A percentile compares a stretch with the other conserved stretches of the same genome.
These are phyloP conservation scores for Monoplex corrugatus DNA, from an alignment of 2,888 invertebrate species.

Conservation along the genomic window DNA sequence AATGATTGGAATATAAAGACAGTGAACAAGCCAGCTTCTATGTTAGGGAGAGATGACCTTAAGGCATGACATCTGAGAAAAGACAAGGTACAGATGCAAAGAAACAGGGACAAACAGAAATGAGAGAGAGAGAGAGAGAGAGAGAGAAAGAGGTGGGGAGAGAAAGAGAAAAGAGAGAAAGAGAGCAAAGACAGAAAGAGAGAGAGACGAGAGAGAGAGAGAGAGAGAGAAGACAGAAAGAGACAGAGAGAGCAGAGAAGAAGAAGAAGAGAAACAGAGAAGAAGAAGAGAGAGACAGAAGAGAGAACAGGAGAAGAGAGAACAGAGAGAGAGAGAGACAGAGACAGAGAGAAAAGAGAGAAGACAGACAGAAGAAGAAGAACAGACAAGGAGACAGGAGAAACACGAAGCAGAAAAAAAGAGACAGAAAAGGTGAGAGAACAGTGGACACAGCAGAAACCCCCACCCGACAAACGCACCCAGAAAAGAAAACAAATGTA, in stretches of 20 bases:
- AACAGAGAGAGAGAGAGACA: neutral
- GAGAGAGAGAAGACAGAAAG: constrained; percentile 31
- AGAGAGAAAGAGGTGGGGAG: no score
- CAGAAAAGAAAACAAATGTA: neutral
- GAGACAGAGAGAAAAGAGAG: neutral
- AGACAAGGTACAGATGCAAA: no score
- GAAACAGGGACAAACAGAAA: no score
- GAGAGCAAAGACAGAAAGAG: no score
- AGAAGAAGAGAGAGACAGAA: neutral
- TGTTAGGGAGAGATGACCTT: no score
- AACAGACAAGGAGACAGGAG: neutral
- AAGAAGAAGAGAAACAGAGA: neutral
- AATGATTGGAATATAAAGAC: no score
- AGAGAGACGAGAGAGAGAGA: neutral
- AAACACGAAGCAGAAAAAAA: no score
- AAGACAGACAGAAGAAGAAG: neutral
- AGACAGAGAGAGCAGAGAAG: neutral
- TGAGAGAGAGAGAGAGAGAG: no score
- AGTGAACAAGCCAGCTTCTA: no score
- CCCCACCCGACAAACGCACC: neutral
- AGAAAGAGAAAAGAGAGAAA: neutral
- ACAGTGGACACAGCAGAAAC: neutral
- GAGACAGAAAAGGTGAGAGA: no score
- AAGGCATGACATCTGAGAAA: no score
- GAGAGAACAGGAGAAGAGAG: no score